Base-by-base conservation (phyloP, 1,140 invertebrate genomes). In the Microplitis mediator region DNA sequence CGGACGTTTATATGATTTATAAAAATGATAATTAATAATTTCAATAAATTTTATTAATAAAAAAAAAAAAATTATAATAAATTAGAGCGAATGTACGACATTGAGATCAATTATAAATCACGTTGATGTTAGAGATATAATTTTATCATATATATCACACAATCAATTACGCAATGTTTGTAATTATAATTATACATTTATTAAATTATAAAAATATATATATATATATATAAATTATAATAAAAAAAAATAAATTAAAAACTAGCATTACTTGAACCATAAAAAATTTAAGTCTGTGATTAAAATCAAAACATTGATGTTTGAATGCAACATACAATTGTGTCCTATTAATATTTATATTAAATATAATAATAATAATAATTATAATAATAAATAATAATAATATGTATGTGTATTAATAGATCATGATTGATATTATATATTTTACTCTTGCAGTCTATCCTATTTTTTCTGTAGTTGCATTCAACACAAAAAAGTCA, bases 381-480 rank as follows among this genome's bases (percentile, higher is more conserved):
- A 60, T 45, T 5, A 36, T 61, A 45, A 9, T 45, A 45, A 45
- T 11, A 11, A 14, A 13, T 23, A 62, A 64, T 45, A 45, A 45
- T 9, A 39, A 39, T 45, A 45, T 45, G 39, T 45, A 45, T 45
- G 39, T 45, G 39, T 45, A 45, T 45, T 45, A 45, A 45, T 45
- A 5, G 39, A 45, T 11, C 11, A 45, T 45, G 39, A 45, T 45
- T 23, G 11, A 45, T 45, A 45, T 23, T 45, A 45, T 45, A 45
- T 45, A 45, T 45, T 45, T 6, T 45, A 45, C 39, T 45, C 39
- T 54, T 54, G 52, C 13, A 54, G 5, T 54, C 16, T 54, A 11
- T 80, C 74, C 62, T 79, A 23, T 78, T 75, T 80, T 81, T 74
- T 74, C 77, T 81, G 79, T 81, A 54, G 16, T 54, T 54, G 52